Base-by-base conservation (phyloP, 2,113 vertebrate genomes). In the Dinomys branickii region DNA sequence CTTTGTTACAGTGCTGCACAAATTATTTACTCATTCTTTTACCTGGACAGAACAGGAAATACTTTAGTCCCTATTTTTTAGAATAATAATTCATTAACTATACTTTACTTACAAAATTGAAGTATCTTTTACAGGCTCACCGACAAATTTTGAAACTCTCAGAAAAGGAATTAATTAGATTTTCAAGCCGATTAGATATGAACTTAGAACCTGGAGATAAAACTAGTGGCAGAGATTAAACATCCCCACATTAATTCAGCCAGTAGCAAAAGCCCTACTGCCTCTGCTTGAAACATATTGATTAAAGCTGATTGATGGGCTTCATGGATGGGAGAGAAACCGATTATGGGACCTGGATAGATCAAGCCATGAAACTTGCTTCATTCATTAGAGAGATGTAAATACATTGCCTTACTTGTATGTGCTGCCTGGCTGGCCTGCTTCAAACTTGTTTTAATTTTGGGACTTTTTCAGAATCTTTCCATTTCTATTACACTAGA, bases 281-380 rank as follows among this genome's bases (percentile, higher is more conserved):
- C 63, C 61, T 96, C 97, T 96, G 80, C 97, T 95, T 97, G 63
- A 88, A 93, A 96, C 84, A 69, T 96, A 97, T 96, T 96, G 97
- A 97, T 97, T 96, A 71, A 85, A 87, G 20, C 63, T 97, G 86
- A 98, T 94, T 56, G 94, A 96, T 96, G 93, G 61, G 73, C 20
- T 96, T 94, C 91, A 96, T 77, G 86, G 91, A 77, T 97, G 96
- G 58, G 85, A 87, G 91, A 95, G 73, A 96, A 95, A 91, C 56
- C 54, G 83, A 96, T 95, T 95, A 84, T 28, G 84, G 95, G 38
- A 91, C 83, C 54, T 77, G 28, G 20, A 84, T 61, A 82, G 84
- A 94, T 89, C 59, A 50, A 84, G 87, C 92, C n/a, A 35, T 3
- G 38, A 75, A 82, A 47, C 24, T 14, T 20, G 91, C 41, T 52